These are phyloP conservation scores for Oreotrochilus melanogaster DNA, from an alignment of 2,113 vertebrate genomes.

Conservation along the genomic window DNA sequence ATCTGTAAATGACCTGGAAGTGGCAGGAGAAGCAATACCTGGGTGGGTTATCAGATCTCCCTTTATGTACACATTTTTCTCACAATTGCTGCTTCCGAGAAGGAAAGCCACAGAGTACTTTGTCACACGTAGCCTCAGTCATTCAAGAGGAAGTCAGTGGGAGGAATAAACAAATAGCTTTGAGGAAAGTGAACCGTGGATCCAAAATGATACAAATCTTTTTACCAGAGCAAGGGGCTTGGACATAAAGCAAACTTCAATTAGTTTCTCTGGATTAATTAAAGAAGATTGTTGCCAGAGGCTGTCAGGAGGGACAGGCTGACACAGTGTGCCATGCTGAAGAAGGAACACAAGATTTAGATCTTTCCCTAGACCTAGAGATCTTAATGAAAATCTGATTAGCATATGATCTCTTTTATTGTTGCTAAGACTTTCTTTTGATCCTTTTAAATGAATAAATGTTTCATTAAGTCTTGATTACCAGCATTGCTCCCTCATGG, in stretches of 20 bases:
- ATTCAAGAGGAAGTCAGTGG: not conserved
- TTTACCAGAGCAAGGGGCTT: not conserved
- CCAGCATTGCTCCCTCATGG: not conserved
- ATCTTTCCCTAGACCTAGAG: not conserved
- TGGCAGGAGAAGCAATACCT: not conserved
- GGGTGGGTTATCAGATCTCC: not conserved
- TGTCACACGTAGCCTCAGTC: not conserved
- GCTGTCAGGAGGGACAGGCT: not conserved
- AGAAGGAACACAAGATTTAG: not conserved
- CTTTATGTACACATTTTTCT: not conserved
- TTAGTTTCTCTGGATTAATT: not conserved
- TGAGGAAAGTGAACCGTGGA: not conserved
- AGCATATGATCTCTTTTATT: not conserved
- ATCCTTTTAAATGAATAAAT: not conserved
- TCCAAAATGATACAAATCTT: not conserved
- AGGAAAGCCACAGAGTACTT: not conserved
- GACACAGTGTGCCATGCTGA: not conserved
- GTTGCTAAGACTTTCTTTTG: not conserved
- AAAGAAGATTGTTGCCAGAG: not conserved
- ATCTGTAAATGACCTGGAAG: not conserved
- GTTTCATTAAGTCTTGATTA: not conserved
- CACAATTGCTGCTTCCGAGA: not conserved
- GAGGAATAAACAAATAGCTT: constrained; percentile 6
- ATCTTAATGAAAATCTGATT: not conserved
- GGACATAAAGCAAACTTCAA: not conserved